These are phyloP conservation scores for Galaxea fascicularis DNA, from an alignment of 92 coral and sea anemone species.

Conservation along the genomic window DNA sequence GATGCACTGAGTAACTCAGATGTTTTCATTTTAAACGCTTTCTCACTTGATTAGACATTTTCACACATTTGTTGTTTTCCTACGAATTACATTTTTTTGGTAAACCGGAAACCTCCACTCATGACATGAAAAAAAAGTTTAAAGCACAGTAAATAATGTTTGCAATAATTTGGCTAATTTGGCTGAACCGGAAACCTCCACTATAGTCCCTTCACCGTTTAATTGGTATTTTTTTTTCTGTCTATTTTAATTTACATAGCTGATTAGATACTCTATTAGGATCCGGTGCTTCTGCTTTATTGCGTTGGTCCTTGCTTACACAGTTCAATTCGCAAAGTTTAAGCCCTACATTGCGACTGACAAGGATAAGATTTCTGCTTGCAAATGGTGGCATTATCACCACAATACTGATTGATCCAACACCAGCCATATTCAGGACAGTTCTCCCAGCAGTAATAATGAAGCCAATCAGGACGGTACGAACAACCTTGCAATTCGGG, in stretches of 20 bases:
- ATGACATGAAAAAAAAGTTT: not conserved
- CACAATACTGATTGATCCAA: slow-evolving; percentile 39
- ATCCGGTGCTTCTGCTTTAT: no score
- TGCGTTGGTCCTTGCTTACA: not conserved
- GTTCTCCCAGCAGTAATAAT: slow-evolving; percentile 38
- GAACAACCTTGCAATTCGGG: slow-evolving; percentile 42
- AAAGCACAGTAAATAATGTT: not conserved
- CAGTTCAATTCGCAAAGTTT: slow-evolving; percentile 8
- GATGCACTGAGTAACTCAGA: no score
- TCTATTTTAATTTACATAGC: not conserved
- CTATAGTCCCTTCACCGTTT: not conserved
- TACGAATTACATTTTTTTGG: no score
- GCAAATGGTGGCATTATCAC: slow-evolving; percentile 34
- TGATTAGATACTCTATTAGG: not conserved
- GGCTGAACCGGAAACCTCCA: not conserved
- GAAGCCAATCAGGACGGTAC: slow-evolving; percentile 20
- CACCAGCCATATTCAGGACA: slow-evolving; percentile 34
- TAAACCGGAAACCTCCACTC: not conserved
- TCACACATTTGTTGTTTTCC: no score
- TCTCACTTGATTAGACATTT: no score
- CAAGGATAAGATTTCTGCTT: slow-evolving; percentile 19
- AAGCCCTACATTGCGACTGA: slow-evolving; percentile 29
- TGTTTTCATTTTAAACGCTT: no score
- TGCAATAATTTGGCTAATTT: not conserved
- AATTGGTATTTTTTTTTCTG: not conserved